A percentile compares a stretch with the other conserved stretches of the same genome.
Conservation (phyloP, 2,113 vertebrate species). For the Phrynosoma platyrhinos region DNA sequence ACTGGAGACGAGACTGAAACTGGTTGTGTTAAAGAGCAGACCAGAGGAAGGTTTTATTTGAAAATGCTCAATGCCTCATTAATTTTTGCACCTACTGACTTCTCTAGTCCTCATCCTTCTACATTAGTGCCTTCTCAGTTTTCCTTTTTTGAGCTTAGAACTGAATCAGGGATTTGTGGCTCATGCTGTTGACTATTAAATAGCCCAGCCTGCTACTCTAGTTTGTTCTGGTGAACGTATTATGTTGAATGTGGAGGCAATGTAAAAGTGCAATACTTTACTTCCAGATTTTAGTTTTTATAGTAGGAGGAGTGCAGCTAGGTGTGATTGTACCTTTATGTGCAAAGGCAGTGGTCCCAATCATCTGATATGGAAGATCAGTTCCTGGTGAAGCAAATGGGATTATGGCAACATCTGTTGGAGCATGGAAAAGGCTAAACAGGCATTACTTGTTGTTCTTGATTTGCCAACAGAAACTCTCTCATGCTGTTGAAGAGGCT, state of each 20-base stretch:
- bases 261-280: too few species aligned
- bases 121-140: neutral
- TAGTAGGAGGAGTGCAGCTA: too few species aligned
- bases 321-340: neutral
- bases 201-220: too few species aligned
- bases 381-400: neutral
- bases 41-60: neutral
- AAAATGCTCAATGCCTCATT: neutral
- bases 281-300: too few species aligned
- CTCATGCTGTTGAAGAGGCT: conserved; percentile 85
- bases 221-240: too few species aligned
- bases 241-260: neutral
- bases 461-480: conserved; percentile 77
- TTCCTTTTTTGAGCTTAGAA: neutral
- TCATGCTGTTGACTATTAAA: neutral
- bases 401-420: neutral
- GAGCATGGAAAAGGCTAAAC: neutral
- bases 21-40: neutral
- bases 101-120: neutral
- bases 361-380: neutral
- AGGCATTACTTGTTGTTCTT: neutral
- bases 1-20: neutral
- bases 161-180: neutral
- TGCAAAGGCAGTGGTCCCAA: neutral
- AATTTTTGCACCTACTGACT: neutral